Conservation (phyloP, 2,113 vertebrate species). For the Mesitornis unicolor region DNA sequence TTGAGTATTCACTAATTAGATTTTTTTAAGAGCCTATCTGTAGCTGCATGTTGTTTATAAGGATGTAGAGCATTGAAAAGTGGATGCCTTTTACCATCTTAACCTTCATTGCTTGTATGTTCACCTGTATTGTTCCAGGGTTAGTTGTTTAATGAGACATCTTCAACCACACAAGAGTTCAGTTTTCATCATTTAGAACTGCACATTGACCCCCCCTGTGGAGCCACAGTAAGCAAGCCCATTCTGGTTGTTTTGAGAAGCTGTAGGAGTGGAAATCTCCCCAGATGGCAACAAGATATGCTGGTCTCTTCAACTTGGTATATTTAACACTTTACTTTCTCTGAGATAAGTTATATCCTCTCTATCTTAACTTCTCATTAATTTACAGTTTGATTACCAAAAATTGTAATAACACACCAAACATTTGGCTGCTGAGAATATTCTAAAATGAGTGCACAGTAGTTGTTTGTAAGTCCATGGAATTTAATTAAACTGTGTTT, state of each 20-base stretch:
- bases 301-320: not conserved
- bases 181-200: not conserved
- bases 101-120: not conserved
- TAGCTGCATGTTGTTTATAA: not conserved
- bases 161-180: not conserved
- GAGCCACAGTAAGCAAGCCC: fast-evolving
- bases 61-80: not conserved
- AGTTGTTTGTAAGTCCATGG: slow-evolving; percentile 1
- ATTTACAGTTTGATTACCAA: not conserved
- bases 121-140: not conserved
- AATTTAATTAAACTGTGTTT: slow-evolving; percentile 54
- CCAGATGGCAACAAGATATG: not conserved
- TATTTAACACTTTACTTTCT: too few species aligned
- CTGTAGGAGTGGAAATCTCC: not conserved
- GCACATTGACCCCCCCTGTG: fast-evolving
- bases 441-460: not conserved
- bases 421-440: not conserved
- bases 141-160: not conserved
- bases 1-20: not conserved
- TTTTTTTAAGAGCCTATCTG: not conserved
- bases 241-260: not conserved
- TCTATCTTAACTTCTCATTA: not conserved
- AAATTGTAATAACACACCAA: not conserved
- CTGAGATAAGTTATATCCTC: not conserved
- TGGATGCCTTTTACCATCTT: not conserved